Evolutionary conservation across 2,888 invertebrate species (phyloP), one percentile per base, ranked within the genome.

Genomic region (Cremastobaeus sp.): DNA sequence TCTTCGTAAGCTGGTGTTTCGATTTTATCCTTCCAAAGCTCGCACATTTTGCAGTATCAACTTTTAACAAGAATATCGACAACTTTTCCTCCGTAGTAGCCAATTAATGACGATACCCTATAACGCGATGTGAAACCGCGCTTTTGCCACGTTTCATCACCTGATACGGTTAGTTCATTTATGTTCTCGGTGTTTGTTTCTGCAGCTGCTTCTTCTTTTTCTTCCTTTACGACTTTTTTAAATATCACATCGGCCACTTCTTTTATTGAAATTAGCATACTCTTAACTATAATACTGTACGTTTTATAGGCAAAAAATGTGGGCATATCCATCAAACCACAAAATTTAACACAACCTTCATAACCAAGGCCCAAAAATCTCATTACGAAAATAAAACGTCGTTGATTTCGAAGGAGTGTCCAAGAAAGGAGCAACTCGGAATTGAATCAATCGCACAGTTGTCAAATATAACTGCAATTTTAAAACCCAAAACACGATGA

Each of bases 31-130:
- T 72, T 65, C 72, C 62, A 74, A 59, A 34, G 15, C 57, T 77
- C 25, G 35, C 69, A 77, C 57, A 35, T 15, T 69, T 64, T 52
- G 17, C 75, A 77, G 37, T 68, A 54, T 48, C 34, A 48, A 55
- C 76, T 62, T 52, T 66, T 70, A n/a, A 72, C 68, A 18, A 59
- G 37, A 47, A 65, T 34, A 35, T 70, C 60, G 62, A 52, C 14
- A 62, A 66, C 34, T 12, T 72, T 75, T 54, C 68, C 75, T 28
- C 25, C 5, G n/a, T 52, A 37, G 32, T 50, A 60, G 6, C 52
- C 66, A 39, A 66, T 48, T 12, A 73, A 9, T 25, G 66, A 66
- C 6, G 60, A 8, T 3, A 72, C 66, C 5, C 66, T 65, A 34
- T 35, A 66, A 32, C 32, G 18, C 8, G 8, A 25, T 8, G 37